Percentiles rank a stretch among this genome's conserved stretches.
phyloP scores from a whole-genome alignment of 2,797 vertebrate genomes.

The Simalia tracyae region DNA sequence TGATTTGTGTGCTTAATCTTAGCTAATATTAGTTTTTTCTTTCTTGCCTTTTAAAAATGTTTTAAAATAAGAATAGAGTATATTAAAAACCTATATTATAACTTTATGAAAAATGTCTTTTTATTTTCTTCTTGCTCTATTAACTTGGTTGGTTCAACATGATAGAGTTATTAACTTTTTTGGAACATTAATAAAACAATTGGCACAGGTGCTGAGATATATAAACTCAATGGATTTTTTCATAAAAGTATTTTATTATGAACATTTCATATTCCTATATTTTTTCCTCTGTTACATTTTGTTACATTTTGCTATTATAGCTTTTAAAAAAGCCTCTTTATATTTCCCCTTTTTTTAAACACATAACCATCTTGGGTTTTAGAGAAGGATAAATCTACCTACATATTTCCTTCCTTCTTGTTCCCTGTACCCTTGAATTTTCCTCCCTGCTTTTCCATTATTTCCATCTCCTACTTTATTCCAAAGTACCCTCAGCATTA shows the following conservation, averaged over 20 bases:
- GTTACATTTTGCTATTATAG: background rate
- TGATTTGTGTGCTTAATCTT: slow-evolving; percentile 10
- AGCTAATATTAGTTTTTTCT: background rate
- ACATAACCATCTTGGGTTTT: background rate
- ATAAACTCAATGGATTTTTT: slow-evolving; percentile 13
- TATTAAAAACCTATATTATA: background rate
- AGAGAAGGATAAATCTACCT: background rate
- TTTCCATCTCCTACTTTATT: background rate
- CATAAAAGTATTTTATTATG: slow-evolving; percentile 14
- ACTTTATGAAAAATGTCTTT: background rate
- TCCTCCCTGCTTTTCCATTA: background rate
- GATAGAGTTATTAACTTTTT: background rate
- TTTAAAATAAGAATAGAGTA: background rate
- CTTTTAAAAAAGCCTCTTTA: background rate
- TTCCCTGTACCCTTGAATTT: background rate
- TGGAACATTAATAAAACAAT: slow-evolving; percentile 31
- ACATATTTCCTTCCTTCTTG: background rate
- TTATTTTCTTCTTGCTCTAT: background rate
- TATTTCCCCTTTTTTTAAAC: background rate
- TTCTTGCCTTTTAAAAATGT: background rate
- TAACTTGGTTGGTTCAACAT: slow-evolving; percentile 24
- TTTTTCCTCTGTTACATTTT: background rate
- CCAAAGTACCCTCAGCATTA: background rate
- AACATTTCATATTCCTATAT: background rate
- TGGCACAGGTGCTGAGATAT: slow-evolving; percentile 33